Percentiles rank a stretch among this genome's conserved stretches.
These are phyloP conservation scores for Melanerpes aurifrons DNA, from an alignment of 2,113 vertebrate genomes.

Conservation along the genomic window DNA sequence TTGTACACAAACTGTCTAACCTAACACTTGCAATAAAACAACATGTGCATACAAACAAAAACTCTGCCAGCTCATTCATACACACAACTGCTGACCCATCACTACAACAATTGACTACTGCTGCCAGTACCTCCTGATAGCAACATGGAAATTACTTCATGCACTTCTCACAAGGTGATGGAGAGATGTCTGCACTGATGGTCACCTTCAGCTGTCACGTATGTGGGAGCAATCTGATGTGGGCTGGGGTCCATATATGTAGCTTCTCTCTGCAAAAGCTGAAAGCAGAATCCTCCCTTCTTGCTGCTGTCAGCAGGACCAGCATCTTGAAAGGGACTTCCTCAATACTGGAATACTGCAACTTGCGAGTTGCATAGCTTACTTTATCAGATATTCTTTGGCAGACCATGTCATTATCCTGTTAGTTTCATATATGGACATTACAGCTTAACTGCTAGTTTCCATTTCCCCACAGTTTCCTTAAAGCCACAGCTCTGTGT, in stretches of 20 bases:
- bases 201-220: background rate
- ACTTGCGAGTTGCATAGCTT: background rate
- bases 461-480: background rate
- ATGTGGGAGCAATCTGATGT: too few relatives aligned
- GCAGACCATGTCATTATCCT: background rate
- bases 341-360: background rate
- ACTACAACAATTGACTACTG: background rate
- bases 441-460: background rate
- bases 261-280: background rate
- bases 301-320: background rate
- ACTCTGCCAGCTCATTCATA: background rate
- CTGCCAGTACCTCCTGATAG: background rate
- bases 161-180: background rate
- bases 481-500: background rate
- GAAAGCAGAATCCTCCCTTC: background rate
- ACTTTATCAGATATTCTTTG: background rate
- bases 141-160: background rate
- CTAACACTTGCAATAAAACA: background rate
- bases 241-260: background rate
- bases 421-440: background rate
- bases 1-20: background rate
- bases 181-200: background rate
- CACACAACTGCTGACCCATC: background rate
- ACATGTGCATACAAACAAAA: fast-evolving
- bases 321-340: background rate